Evolutionary conservation across 2,888 invertebrate genomes (phyloP).

Genomic region (Euproctis similis): DNA sequence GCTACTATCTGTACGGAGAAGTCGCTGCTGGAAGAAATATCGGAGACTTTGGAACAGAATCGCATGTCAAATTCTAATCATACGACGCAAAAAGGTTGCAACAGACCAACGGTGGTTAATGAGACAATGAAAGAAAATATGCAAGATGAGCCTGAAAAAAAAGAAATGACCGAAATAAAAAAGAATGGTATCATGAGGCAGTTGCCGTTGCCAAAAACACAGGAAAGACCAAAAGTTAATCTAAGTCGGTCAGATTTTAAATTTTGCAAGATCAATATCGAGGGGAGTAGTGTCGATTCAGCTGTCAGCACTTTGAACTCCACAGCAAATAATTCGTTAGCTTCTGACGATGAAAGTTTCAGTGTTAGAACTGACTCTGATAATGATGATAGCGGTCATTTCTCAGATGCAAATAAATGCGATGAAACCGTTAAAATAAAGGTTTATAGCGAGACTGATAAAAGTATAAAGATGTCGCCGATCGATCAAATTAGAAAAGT

Average conservation of each 20-base stretch:
- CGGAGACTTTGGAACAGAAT: slow-evolving; percentile 81
- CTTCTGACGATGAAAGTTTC: slow-evolving; percentile 71
- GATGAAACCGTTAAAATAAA: slow-evolving; percentile 72
- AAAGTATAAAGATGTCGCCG: slow-evolving; percentile 61
- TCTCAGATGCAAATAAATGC: slow-evolving; percentile 63
- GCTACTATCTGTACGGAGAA: slow-evolving; percentile 75
- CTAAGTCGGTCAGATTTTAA: slow-evolving; percentile 70
- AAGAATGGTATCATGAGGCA: slow-evolving; percentile 73
- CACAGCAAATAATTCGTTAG: slow-evolving; percentile 69
- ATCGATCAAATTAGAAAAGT: slow-evolving; percentile 60
- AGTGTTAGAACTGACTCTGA: slow-evolving; percentile 76
- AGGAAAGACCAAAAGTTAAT: slow-evolving; percentile 80
- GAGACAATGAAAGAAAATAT: slow-evolving; percentile 66
- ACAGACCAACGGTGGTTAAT: slow-evolving; percentile 62
- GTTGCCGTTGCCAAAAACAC: slow-evolving; percentile 79
- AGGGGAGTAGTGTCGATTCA: slow-evolving; percentile 66
- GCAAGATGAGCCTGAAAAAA: slow-evolving; percentile 63
- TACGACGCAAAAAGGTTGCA: slow-evolving; percentile 43
- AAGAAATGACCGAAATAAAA: slow-evolving; percentile 60
- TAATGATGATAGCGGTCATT: slow-evolving; percentile 73
- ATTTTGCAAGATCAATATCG: slow-evolving; percentile 72
- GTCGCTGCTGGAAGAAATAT: slow-evolving; percentile 82
- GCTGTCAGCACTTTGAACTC: slow-evolving; percentile 76
- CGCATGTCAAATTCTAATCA: slow-evolving; percentile 68
- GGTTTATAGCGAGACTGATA: slow-evolving; percentile 64